These are phyloP conservation scores for Panzeria rudis DNA, from an alignment of 2,888 invertebrate genomes.

Conservation along the genomic window DNA sequence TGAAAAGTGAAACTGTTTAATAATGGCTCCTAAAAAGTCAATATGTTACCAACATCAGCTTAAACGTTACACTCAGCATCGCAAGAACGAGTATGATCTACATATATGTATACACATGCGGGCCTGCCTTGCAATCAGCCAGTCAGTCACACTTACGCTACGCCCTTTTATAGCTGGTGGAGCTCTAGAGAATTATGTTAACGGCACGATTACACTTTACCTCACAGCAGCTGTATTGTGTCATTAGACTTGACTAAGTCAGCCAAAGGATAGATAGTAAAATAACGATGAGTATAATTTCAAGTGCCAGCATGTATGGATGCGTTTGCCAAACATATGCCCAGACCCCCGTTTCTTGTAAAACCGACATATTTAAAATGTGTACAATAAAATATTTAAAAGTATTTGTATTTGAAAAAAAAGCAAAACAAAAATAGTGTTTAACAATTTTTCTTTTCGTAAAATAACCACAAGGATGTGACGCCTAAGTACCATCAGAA, in stretches of 20 bases:
- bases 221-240: constrained; percentile 68
- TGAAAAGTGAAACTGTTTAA: constrained; percentile 68
- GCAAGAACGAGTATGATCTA: constrained; percentile 18
- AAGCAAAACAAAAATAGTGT: background rate
- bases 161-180: constrained; percentile 58
- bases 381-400: constrained; percentile 33
- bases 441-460: constrained; percentile 16
- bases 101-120: constrained; percentile 43
- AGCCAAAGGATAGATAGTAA: constrained; percentile 48
- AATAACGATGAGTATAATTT: constrained; percentile 40
- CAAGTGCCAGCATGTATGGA: constrained; percentile 69
- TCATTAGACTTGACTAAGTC: constrained; percentile 62
- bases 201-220: constrained; percentile 35
- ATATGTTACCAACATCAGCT: constrained; percentile 43
- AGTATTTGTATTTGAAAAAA: constrained; percentile 46
- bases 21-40: constrained; percentile 53
- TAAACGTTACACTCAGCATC: constrained; percentile 19
- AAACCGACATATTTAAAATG: constrained; percentile 12
- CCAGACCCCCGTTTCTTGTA: constrained; percentile 27
- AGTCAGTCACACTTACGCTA: constrained; percentile 41
- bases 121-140: constrained; percentile 42
- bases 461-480: constrained; percentile 46
- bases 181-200: constrained; percentile 42
- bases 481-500: constrained; percentile 48
- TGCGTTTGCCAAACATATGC: constrained; percentile 63